A percentile compares a stretch with the other conserved stretches of the same genome.
Conservation (phyloP, 2,888 invertebrate genomes). For the Heliconius cydno region DNA sequence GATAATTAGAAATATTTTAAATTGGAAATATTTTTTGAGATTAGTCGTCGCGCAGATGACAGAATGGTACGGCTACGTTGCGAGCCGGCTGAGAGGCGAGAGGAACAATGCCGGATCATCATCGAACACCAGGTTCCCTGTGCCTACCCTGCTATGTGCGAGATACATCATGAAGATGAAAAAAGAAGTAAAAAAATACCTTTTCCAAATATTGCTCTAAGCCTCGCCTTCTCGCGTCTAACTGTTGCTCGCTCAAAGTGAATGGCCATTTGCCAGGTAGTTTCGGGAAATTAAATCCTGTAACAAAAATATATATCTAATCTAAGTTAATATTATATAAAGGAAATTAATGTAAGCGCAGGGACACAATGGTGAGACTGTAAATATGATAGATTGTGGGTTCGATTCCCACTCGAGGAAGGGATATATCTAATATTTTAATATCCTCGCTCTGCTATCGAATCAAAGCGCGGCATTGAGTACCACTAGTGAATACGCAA, state of each 20-base stretch:
- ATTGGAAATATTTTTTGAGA: too few species aligned
- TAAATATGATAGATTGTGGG: neutral
- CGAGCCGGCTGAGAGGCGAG: too few species aligned
- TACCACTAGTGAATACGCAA: neutral
- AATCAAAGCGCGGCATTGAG: neutral
- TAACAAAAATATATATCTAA: conserved; percentile 33
- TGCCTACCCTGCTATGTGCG: too few species aligned
- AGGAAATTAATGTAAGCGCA: too few species aligned
- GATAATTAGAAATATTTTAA: too few species aligned
- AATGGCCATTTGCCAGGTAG: conserved; percentile 99
- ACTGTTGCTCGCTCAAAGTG: conserved; percentile 97
- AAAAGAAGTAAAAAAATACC: conserved; percentile 58
- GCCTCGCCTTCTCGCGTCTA: conserved; percentile 96
- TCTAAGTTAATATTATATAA: neutral
- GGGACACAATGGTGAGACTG: neutral
- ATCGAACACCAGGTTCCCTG: too few species aligned
- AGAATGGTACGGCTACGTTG: too few species aligned
- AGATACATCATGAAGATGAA: neutral
- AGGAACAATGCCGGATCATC: too few species aligned
- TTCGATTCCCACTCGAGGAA: neutral
- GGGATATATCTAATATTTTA: neutral
- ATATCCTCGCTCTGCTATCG: neutral
- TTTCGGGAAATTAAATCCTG: conserved; percentile 97
- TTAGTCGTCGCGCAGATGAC: too few species aligned
- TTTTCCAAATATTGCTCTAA: conserved; percentile 99